Conservation (phyloP, 2,888 invertebrate genomes). For the Gymnocheta viridis region DNA sequence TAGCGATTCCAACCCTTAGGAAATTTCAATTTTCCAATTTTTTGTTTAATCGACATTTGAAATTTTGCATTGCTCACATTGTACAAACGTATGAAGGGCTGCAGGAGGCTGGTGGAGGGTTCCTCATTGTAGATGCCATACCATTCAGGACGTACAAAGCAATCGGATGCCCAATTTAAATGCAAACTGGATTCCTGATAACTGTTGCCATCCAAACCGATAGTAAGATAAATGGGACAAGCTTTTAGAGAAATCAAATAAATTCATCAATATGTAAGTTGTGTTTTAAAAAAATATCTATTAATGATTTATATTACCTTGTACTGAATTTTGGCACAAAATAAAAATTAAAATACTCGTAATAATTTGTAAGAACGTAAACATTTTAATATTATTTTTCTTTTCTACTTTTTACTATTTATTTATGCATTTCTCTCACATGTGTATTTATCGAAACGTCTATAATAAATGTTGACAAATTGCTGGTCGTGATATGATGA, state of each 20-base stretch:
- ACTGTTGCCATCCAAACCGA: constrained; percentile 77
- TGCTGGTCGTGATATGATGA: constrained; percentile 15
- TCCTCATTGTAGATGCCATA: constrained; percentile 80
- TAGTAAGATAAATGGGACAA: constrained; percentile 79
- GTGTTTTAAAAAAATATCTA: neutral
- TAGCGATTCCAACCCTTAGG: constrained; percentile 85
- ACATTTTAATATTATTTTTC: constrained; percentile 21
- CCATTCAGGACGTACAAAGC: constrained; percentile 79
- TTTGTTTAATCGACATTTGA: constrained; percentile 76
- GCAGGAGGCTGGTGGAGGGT: constrained; percentile 77
- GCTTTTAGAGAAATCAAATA: constrained; percentile 30
- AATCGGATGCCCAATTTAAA: constrained; percentile 81
- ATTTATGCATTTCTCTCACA: constrained; percentile 2
- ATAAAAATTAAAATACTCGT: constrained; percentile 2
- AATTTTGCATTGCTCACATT: constrained; percentile 83
- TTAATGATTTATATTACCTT: neutral
- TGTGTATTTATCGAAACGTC: constrained; percentile 24
- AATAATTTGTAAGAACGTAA: neutral
- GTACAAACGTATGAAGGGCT: constrained; percentile 75
- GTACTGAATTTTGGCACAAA: neutral
- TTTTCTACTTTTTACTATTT: neutral
- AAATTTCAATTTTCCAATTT: constrained; percentile 83
- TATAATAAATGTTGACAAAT: constrained; percentile 51
- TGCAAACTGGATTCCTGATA: constrained; percentile 77
- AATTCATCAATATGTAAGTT: neutral